Evolutionary conservation across 2,113 vertebrate genomes (phyloP), one percentile per base, ranked within the genome.

Genomic region (Turnix velox): DNA sequence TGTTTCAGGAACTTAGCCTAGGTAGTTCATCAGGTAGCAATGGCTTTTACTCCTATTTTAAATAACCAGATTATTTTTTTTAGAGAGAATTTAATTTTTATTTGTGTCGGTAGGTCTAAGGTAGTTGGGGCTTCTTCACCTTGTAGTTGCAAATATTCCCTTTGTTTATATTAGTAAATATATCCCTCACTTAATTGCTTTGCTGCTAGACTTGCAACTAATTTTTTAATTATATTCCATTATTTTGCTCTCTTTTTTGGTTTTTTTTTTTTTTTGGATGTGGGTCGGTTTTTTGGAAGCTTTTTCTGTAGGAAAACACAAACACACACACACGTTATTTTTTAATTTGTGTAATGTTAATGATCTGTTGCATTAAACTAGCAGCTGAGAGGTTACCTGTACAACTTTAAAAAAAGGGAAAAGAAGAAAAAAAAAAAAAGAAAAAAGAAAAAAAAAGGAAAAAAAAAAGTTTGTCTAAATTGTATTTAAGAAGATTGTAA

Each of bases 31-130:
- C 99, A 69, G 98, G 99, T 98, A 99, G 99, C 98, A 99, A 99
- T 92, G 99, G 99, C 97, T 99, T 99, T 98, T 99, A 99, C 97
- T 99, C 99, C 93, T 99, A 99, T 98, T 99, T 99, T 98, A 99
- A 99, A 98, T 99, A 98, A 99, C 97, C 97, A 96, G 89, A 96
- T 96, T 96, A 97, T 97, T 98, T 97, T 98, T 98, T 98, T 97
- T 97, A 98, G 97, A 97, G 96, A 98, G 98, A 98, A 97, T 98
- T 98, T 96, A 90, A 98, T 98, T 98, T 99, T 98, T 98, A 98
- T 98, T 98, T 98, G 97, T 98, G 98, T 98, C 97, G 52, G 96
- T 98, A 98, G 98, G 92, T 94, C 97, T 97, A 94, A 96, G 94
- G 45, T 97, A 98, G 97, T 94, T 92, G 96, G 95, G 96, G 97